Evolutionary conservation across 2,888 invertebrate genomes (phyloP).

Genomic region (Polymixis flavicincta): DNA sequence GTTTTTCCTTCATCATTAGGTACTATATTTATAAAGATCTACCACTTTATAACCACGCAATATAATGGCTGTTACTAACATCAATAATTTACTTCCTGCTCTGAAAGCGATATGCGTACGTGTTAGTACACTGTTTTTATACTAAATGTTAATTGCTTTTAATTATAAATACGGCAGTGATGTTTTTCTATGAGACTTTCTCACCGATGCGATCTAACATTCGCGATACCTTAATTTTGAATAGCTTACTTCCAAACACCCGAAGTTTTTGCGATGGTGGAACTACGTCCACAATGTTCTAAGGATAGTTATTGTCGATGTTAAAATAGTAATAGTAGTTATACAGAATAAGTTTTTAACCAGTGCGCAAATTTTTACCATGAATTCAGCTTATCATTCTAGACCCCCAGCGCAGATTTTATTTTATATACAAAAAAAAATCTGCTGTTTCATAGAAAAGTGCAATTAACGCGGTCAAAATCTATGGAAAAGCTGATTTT

Average conservation of each 20-base stretch:
- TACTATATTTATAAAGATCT: conserved; percentile 28
- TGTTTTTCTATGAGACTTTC: conserved; percentile 34
- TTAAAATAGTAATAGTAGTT: not conserved
- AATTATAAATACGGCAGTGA: conserved; percentile 33
- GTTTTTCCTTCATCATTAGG: conserved; percentile 8
- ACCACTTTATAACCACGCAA: conserved; percentile 3
- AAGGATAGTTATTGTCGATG: not conserved
- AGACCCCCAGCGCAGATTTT: no score
- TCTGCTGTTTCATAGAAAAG: no score
- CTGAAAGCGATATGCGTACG: conserved; percentile 35
- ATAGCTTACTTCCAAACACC: not conserved
- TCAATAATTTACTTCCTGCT: conserved; percentile 17
- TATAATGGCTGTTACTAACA: conserved; percentile 4
- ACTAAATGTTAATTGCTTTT: conserved; percentile 23
- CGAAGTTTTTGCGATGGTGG: conserved; percentile 7
- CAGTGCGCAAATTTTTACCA: no score
- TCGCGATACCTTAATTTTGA: conserved; percentile 10
- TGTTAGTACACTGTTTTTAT: conserved; percentile 32
- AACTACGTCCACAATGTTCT: not conserved
- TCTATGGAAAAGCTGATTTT: no score
- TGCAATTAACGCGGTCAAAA: no score
- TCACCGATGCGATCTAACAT: conserved; percentile 9
- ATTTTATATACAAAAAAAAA: no score
- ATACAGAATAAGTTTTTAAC: no score
- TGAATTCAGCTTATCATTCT: no score